Conservation (phyloP, 2,113 vertebrate species). For the Nibea albiflora region DNA sequence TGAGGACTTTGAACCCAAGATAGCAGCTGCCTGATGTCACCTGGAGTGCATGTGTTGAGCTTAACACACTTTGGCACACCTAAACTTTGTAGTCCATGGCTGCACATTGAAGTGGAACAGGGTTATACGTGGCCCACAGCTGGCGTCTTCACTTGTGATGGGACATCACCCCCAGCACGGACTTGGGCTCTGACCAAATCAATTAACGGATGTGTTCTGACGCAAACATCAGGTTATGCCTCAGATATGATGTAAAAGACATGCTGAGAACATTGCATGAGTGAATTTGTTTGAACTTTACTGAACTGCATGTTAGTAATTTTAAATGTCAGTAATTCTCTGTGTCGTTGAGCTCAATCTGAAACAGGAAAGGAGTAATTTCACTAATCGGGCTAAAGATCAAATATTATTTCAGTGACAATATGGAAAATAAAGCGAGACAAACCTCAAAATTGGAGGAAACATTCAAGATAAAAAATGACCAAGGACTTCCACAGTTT, state of each 20-base stretch:
- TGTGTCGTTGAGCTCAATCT: slow-evolving; percentile 46
- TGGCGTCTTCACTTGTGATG: slow-evolving; percentile 70
- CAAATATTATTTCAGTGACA: slow-evolving; percentile 66
- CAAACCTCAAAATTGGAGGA: slow-evolving; percentile 19
- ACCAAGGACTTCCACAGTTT: not conserved
- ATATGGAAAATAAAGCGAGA: slow-evolving; percentile 41
- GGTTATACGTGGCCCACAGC: slow-evolving; percentile 71
- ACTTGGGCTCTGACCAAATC: slow-evolving; percentile 45
- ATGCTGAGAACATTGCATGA: not conserved
- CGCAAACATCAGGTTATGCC: slow-evolving; percentile 53
- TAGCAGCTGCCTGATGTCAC: slow-evolving; percentile 76
- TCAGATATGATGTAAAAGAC: slow-evolving; percentile 32
- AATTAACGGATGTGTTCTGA: slow-evolving; percentile 74
- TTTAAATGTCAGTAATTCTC: slow-evolving; percentile 69
- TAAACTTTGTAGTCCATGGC: slow-evolving; percentile 52
- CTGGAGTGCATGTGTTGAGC: slow-evolving; percentile 74
- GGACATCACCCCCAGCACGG: slow-evolving; percentile 62
- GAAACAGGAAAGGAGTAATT: slow-evolving; percentile 68
- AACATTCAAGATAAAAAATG: slow-evolving; percentile 9
- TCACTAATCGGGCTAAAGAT: slow-evolving; percentile 58
- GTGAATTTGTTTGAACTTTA: slow-evolving; percentile 35
- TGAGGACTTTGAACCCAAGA: slow-evolving; percentile 55
- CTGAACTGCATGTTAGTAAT: slow-evolving; percentile 57
- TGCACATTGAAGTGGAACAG: slow-evolving; percentile 69
- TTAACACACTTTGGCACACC: slow-evolving; percentile 78